Percentiles rank a stretch among this genome's conserved stretches.
Evolutionary conservation across 2,113 vertebrate genomes (phyloP).

Genomic region (Mobula birostris): DNA sequence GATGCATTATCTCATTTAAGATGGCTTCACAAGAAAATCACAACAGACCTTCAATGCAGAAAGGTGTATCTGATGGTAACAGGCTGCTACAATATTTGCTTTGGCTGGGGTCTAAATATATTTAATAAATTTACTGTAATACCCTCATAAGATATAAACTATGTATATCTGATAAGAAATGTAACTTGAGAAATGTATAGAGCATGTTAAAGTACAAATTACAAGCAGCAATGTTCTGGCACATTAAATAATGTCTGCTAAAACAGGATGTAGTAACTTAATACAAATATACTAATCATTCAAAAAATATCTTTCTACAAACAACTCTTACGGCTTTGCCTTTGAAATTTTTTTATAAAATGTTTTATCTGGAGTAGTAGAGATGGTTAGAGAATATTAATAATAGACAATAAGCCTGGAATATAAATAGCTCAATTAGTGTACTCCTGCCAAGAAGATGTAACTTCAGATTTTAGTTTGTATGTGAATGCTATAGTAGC

Average conservation of each 20-base stretch:
- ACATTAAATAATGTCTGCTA: background rate
- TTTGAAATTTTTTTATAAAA: background rate
- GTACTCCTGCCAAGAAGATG: background rate
- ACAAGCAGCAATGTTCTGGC: background rate
- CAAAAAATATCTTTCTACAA: background rate
- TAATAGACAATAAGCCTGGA: no score
- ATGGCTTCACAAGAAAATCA: background rate
- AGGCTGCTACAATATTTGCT: background rate
- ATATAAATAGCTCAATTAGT: background rate
- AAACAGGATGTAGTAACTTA: background rate
- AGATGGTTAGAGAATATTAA: background rate
- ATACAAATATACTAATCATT: background rate
- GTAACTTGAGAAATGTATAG: background rate
- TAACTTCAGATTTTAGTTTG: background rate
- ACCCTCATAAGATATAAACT: background rate
- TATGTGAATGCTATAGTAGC: background rate
- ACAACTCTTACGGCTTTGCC: background rate
- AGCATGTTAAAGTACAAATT: slow-evolving; percentile 5
- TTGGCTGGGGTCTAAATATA: background rate
- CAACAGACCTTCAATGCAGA: background rate
- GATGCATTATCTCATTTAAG: background rate
- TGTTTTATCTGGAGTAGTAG: background rate
- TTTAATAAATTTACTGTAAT: background rate
- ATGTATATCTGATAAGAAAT: background rate
- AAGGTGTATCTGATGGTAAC: background rate